These are phyloP conservation scores for Discoglossus pictus DNA, from an alignment of 2,797 vertebrate genomes.

Conservation along the genomic window DNA sequence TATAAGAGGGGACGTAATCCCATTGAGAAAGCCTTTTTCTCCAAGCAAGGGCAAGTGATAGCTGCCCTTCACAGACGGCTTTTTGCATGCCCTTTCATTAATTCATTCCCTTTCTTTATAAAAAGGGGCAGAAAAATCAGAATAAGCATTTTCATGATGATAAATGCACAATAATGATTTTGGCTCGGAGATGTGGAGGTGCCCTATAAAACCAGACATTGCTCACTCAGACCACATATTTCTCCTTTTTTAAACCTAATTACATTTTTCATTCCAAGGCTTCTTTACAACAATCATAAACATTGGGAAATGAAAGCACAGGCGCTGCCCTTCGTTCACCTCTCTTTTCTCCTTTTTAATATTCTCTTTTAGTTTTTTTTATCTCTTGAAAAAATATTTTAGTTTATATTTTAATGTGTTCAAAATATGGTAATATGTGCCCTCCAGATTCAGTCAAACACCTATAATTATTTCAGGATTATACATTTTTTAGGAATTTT, in stretches of 20 bases:
- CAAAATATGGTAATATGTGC: too few relatives aligned
- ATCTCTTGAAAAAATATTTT: too few relatives aligned
- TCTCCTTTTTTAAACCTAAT: slow-evolving; percentile 40
- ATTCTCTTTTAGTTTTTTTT: too few relatives aligned
- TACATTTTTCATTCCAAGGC: slow-evolving; percentile 38
- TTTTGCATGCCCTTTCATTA: slow-evolving; percentile 64
- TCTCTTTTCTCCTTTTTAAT: not conserved
- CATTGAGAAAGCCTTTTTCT: slow-evolving; percentile 70
- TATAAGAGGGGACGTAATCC: slow-evolving; percentile 72
- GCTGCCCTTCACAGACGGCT: slow-evolving; percentile 66
- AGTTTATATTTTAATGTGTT: too few relatives aligned
- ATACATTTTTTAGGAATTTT: too few relatives aligned
- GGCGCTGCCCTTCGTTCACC: not conserved
- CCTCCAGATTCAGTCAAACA: too few relatives aligned
- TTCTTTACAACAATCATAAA: slow-evolving; percentile 39
- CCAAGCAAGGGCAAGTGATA: slow-evolving; percentile 69
- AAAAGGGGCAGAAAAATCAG: slow-evolving; percentile 54
- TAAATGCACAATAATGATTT: slow-evolving; percentile 57
- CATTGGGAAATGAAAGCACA: slow-evolving; percentile 23
- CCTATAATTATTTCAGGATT: too few relatives aligned
- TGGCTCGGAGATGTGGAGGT: slow-evolving; percentile 22
- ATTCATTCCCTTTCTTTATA: slow-evolving; percentile 48
- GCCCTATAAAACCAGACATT: slow-evolving; percentile 42
- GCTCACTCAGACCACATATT: slow-evolving; percentile 34
- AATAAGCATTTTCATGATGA: slow-evolving; percentile 67